phyloP scores from a whole-genome alignment of 2,888 invertebrate genomes.

The Eumerus sabulonum region DNA sequence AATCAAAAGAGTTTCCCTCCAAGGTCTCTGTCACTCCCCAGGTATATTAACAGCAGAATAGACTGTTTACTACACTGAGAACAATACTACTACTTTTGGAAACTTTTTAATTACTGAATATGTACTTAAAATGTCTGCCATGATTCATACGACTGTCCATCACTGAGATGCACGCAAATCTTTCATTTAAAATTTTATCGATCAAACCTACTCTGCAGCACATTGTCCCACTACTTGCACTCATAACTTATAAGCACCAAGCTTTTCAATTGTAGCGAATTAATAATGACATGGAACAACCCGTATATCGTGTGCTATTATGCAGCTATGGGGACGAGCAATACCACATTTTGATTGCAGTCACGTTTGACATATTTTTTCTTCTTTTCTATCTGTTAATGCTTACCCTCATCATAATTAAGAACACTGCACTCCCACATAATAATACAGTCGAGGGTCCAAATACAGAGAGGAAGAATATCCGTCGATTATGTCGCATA shows the following conservation, averaged over 20 bases:
- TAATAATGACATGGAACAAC: conserved; percentile 20
- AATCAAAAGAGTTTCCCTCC: too few relatives aligned
- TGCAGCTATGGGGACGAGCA: background rate
- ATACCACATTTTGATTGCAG: background rate
- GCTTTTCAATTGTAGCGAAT: background rate
- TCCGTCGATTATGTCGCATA: conserved; percentile 15
- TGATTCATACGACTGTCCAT: conserved; percentile 46
- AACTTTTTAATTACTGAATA: conserved; percentile 47
- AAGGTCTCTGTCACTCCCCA: too few relatives aligned
- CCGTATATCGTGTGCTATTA: background rate
- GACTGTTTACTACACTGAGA: too few relatives aligned
- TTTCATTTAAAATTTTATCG: conserved; percentile 64
- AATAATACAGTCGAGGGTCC: background rate
- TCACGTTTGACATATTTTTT: conserved; percentile 1
- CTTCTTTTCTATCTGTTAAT: conserved; percentile 16
- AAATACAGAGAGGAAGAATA: conserved; percentile 13
- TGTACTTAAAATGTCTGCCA: conserved; percentile 29
- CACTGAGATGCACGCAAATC: conserved; percentile 63
- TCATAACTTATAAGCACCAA: background rate
- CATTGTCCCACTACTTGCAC: conserved; percentile 3
- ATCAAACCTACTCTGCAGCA: conserved; percentile 50
- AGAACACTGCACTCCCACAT: background rate
- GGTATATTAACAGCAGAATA: too few relatives aligned
- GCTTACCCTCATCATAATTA: background rate
- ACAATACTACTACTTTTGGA: too few relatives aligned